Base-by-base conservation (phyloP, 1,140 invertebrate species). In the Pseudobourletiella spinata region DNA sequence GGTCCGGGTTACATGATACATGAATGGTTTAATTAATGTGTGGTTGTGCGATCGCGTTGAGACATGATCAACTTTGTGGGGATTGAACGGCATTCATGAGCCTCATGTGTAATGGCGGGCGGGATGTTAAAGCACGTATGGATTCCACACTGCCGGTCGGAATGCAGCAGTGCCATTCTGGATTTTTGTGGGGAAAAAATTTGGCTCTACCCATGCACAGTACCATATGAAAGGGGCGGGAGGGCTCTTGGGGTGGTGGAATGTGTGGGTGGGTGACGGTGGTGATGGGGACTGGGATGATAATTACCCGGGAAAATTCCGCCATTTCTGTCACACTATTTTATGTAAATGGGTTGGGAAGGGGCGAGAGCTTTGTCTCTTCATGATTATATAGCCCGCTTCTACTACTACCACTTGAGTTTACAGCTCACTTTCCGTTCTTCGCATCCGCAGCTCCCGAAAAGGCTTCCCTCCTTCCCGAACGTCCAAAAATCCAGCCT, bases 301-400 rank as follows among this genome's bases (percentile, higher is more conserved):
- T 51, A 51, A 51, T 51, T 51, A 51, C 48, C 22, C 44, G 25
- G 48, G 48, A 26, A 51, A 51, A 51, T 51, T 51, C n/a, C 28
- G 14, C 48, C 48, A 51, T 51, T 51, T 24, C 48, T 51, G 48
- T 51, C 48, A 51, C 24, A 26, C 3, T 25, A 51, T 51, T 51
- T 51, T 51, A 51, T 51, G 48, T 26, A 51, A 51, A 51, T 51
- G 20, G 14, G 25, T 26, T 39, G 32, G n/a, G n/a, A n/a, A n/a
- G n/a, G n/a, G n/a, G n/a, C n/a, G 32, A n/a, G 32, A 8, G 32
- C 32, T 8, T 39, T 39, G 32, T 39, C 46, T 48, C 46, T n/a
- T n/a, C n/a, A 25, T 18, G 16, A 20, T 48, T 48, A 48, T 18
- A n/a, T n/a, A n/a, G n/a, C n/a, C n/a, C n/a, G n/a, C n/a, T 48